Evolutionary conservation across 2,888 invertebrate species (phyloP), one percentile per base, ranked within the genome.

Genomic region (Trissolcus japonicus): DNA sequence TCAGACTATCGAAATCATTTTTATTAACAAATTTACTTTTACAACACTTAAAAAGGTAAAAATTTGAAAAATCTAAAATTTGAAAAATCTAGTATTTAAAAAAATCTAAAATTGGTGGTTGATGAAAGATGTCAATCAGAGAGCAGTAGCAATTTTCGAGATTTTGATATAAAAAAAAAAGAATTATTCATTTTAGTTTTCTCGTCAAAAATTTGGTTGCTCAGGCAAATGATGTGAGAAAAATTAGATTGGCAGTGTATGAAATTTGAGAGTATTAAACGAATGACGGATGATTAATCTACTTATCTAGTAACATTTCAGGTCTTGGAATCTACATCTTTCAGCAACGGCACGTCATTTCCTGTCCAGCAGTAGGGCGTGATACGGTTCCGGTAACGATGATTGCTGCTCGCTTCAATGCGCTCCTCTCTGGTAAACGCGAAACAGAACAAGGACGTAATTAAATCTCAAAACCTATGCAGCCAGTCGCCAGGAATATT

Each of bases 381-480:
- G 67, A 63, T 73, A 65, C 29, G 65, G 63, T 78, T 75, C 71
- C 75, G 75, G 71, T 68, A 51, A 67, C 68, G 76, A 67, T 71
- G 67, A 67, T 61, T 76, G 71, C 69, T 53, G 63, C 69, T 46
- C 72, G 78, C 75, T 75, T 71, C 69, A 75, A 74, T 62, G 66
- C 63, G 55, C 60, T 66, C 35, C 35, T 62, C 66, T 69, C 62
- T 74, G n/a, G 73, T 72, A 62, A 76, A 79, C 62, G 62, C 54
- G 73, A 69, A 73, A 79, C 71, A 69, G 76, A 66, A 74, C 79
- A 73, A 76, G 76, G 79, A 69, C 76, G 66, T 71, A 66, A 79
- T 75, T 78, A 71, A 63, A 67, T 71, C 61, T 66, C 62, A 50
- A 78, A 78, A 69, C 63, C 55, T 29, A 43, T 35, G 54, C 65